Evolutionary conservation across 2,113 vertebrate species (phyloP).

Genomic region (Antennarius striatus): DNA sequence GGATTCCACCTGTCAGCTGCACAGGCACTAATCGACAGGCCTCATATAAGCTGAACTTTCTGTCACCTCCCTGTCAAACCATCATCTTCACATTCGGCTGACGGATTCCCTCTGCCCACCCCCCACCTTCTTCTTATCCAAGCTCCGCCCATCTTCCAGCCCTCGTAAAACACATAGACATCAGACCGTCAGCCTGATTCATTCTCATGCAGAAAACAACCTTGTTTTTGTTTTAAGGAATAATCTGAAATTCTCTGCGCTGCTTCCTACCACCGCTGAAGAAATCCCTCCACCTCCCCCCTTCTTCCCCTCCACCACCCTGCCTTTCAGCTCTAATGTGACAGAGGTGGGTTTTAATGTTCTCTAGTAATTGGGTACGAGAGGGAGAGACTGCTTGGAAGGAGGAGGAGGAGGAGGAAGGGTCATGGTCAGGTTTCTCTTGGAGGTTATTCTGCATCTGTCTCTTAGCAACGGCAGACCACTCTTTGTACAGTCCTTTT

Average conservation of each 20-base stretch:
- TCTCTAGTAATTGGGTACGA: slow-evolving; percentile 91
- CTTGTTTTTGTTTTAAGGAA: neutral
- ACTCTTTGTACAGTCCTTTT: slow-evolving; percentile 91
- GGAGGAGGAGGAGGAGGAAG: slow-evolving; percentile 76
- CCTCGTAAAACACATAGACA: slow-evolving; percentile 27
- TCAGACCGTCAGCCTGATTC: slow-evolving; percentile 8
- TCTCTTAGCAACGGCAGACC: slow-evolving; percentile 95
- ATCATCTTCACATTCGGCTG: slow-evolving; percentile 87
- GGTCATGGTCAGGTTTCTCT: slow-evolving; percentile 91
- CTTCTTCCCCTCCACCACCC: neutral
- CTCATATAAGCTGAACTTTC: slow-evolving; percentile 89
- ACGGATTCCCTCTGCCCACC: slow-evolving; percentile 73
- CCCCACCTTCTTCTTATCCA: slow-evolving; percentile 31
- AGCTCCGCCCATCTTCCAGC: slow-evolving; percentile 55
- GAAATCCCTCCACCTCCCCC: neutral
- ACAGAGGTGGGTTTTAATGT: slow-evolving; percentile 70
- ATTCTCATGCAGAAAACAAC: neutral
- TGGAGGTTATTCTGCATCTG: slow-evolving; percentile 94
- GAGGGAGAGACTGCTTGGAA: slow-evolving; percentile 86
- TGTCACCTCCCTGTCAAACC: slow-evolving; percentile 88
- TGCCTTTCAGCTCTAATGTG: slow-evolving; percentile 61
- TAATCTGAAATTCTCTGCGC: slow-evolving; percentile 30
- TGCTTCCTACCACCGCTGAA: slow-evolving; percentile 12
- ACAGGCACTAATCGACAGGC: slow-evolving; percentile 86
- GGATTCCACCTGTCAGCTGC: slow-evolving; percentile 93